phyloP scores from a whole-genome alignment of 2,797 vertebrate species.

The Pangasius macronema region DNA sequence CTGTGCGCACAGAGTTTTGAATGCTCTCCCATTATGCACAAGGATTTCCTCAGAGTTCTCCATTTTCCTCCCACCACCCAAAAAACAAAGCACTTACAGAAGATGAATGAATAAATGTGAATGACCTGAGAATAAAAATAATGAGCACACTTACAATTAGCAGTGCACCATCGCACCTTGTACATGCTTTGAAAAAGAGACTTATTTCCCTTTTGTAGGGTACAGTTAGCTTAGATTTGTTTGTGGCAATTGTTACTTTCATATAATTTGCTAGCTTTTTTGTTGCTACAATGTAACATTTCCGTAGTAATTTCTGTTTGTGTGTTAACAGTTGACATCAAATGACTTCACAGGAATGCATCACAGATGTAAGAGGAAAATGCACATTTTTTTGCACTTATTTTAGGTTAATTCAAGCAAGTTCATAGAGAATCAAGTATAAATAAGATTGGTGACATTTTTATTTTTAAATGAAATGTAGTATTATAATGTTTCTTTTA shows the following conservation, averaged over 20 bases:
- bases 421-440: neutral
- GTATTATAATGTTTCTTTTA: slow-evolving; percentile 21
- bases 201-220: neutral
- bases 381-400: neutral
- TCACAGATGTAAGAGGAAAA: neutral
- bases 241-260: neutral
- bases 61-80: neutral
- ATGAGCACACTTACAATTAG: neutral
- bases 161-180: too few species aligned
- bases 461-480: slow-evolving; percentile 20
- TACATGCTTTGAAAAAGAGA: neutral
- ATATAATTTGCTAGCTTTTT: neutral
- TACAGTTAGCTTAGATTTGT: neutral
- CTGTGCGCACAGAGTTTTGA: neutral
- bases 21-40: neutral
- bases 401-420: neutral
- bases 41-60: neutral
- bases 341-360: neutral
- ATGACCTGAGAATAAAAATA: neutral
- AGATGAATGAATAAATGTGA: neutral
- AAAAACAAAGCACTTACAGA: neutral
- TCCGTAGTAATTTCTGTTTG: neutral
- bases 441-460: neutral
- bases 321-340: neutral
- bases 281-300: neutral